Conservation (phyloP, 2,797 vertebrate genomes). For the Valencia hispanica region DNA sequence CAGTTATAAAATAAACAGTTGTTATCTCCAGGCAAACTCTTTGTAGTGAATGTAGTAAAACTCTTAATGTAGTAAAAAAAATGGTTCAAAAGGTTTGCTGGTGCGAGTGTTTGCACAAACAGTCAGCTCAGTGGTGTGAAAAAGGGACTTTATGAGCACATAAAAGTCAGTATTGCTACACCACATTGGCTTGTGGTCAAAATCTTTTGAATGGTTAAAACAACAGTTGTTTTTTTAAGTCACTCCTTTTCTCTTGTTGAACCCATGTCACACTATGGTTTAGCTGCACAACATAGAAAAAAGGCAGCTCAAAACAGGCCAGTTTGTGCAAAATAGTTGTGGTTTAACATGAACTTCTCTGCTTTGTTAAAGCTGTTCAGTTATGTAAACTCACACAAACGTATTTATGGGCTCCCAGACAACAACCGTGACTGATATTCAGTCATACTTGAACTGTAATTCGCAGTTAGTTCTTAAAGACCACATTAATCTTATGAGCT, state of each 20-base stretch:
- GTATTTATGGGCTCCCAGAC: conserved; percentile 29
- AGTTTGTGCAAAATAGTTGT: conserved; percentile 42
- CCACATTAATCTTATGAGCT: conserved; percentile 48
- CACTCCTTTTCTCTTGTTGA: conserved; percentile 40
- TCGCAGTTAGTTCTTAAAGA: conserved; percentile 47
- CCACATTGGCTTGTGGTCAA: conserved; percentile 62
- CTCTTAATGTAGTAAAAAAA: conserved; percentile 30
- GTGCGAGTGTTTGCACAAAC: conserved; percentile 51
- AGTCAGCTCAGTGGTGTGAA: conserved; percentile 55
- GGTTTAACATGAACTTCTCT: conserved; percentile 51
- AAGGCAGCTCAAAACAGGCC: conserved; percentile 16
- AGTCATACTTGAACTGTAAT: conserved; percentile 46
- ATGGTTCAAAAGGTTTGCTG: conserved; percentile 41
- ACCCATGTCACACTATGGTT: conserved; percentile 39
- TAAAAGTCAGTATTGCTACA: conserved; percentile 63
- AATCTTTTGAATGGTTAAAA: conserved; percentile 65
- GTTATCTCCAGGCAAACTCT: conserved; percentile 13
- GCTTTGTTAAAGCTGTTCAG: conserved; percentile 47
- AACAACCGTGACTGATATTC: conserved; percentile 41
- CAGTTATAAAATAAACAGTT: not conserved
- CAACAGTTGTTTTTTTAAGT: conserved; percentile 64
- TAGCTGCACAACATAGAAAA: conserved; percentile 35
- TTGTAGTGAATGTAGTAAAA: conserved; percentile 15
- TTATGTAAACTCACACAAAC: conserved; percentile 43
- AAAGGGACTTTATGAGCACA: conserved; percentile 62